A percentile compares a stretch with the other conserved stretches of the same genome.
Evolutionary conservation across 2,113 vertebrate genomes (phyloP).

Genomic region (Glaucomys volans): DNA sequence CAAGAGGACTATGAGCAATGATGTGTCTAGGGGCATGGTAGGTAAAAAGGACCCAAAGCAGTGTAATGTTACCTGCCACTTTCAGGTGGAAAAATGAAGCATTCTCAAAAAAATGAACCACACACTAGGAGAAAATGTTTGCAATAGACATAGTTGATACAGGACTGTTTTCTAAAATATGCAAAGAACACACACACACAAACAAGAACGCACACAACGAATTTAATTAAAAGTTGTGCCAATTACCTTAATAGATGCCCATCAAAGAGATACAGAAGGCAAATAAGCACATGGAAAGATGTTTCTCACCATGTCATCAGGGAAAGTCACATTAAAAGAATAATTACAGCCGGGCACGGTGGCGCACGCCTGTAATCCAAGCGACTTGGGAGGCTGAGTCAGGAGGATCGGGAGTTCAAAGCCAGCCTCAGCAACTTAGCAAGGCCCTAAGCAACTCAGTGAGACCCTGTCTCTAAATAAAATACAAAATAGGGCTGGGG

Average conservation of each 20-base stretch:
- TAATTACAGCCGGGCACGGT: no score
- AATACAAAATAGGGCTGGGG: no score
- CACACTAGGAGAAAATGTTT: neutral
- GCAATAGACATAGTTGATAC: neutral
- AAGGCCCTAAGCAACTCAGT: no score
- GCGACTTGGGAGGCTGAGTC: no score
- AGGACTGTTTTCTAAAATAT: neutral
- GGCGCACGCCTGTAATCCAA: no score
- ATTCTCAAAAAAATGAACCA: neutral
- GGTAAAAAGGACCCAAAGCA: neutral
- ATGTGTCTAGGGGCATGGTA: neutral
- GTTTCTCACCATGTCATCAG: neutral
- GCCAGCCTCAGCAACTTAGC: no score
- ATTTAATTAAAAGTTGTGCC: neutral
- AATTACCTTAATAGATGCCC: neutral
- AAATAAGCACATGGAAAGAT: neutral
- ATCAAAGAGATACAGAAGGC: neutral
- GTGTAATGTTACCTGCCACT: neutral
- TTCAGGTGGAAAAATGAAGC: neutral
- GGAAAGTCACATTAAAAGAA: neutral
- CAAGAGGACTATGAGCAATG: neutral
- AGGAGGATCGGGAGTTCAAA: no score
- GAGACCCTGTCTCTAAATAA: no score
- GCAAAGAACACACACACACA: neutral
- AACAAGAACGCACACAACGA: neutral